These are phyloP conservation scores for Varecia variegata DNA, from an alignment of 2,797 vertebrate species.

Conservation along the genomic window DNA sequence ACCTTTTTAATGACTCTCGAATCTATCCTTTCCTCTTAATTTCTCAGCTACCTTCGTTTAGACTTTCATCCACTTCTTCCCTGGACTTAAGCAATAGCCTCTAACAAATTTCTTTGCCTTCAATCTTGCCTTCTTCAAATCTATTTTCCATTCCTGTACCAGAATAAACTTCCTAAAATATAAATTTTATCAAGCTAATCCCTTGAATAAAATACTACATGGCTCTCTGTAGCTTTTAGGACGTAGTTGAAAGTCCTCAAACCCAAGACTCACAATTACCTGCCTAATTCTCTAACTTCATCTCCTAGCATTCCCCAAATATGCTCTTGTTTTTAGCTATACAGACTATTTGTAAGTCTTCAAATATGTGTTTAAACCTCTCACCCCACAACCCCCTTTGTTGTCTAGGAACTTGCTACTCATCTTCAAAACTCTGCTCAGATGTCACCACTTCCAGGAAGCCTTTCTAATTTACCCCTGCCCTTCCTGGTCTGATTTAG, in stretches of 20 bases:
- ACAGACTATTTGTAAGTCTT: background rate
- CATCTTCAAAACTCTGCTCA: slow-evolving; percentile 6
- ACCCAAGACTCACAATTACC: background rate
- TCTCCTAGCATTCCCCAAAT: background rate
- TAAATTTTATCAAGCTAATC: background rate
- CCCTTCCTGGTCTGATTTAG: background rate
- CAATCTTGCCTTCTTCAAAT: slow-evolving; percentile 10
- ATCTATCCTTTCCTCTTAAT: background rate
- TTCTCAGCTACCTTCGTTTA: background rate
- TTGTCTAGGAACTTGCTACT: background rate
- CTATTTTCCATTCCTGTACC: background rate
- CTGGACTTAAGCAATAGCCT: background rate
- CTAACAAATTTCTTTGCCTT: background rate
- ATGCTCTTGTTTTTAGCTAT: background rate
- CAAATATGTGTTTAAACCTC: background rate
- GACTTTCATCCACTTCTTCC: background rate
- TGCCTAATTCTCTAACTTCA: background rate
- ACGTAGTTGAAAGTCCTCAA: background rate
- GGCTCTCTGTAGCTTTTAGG: background rate
- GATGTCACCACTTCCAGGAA: background rate
- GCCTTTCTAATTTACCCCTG: background rate
- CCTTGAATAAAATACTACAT: background rate
- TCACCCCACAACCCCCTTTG: background rate
- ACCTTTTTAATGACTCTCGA: background rate
- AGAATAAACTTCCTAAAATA: background rate